These are phyloP conservation scores for Dusona sp. DNA, from an alignment of 2,888 invertebrate genomes.

Conservation along the genomic window DNA sequence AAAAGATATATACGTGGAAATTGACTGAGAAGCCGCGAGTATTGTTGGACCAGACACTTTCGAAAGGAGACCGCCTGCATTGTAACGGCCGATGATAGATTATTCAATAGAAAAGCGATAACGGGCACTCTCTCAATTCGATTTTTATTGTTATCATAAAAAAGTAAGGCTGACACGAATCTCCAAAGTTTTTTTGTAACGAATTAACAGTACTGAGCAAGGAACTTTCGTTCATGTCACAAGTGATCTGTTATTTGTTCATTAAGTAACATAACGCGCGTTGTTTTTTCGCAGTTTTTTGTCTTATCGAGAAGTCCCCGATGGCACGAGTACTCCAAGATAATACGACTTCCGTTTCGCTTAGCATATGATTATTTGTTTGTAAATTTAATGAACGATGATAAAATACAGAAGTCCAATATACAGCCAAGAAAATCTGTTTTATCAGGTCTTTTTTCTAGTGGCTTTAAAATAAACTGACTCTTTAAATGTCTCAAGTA, in stretches of 20 bases:
- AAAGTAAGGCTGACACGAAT: not conserved
- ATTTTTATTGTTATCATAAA: not conserved
- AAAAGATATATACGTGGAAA: conserved; percentile 2
- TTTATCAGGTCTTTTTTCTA: conserved; percentile 22
- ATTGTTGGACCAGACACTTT: conserved; percentile 63
- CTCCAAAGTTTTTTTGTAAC: not conserved
- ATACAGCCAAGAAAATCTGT: not conserved
- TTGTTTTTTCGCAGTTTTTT: not conserved
- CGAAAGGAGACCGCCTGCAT: conserved; percentile 54
- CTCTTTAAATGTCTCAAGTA: conserved; percentile 18
- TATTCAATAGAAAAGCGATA: conserved; percentile 35
- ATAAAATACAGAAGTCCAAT: not conserved
- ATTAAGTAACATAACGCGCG: not conserved
- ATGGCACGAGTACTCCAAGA: not conserved
- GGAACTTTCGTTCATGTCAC: not conserved
- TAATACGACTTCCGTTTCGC: not conserved
- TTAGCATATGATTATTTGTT: not conserved
- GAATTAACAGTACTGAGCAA: not conserved
- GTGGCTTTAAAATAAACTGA: conserved; percentile 28
- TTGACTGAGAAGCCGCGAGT: conserved; percentile 41
- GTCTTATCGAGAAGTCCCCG: not conserved
- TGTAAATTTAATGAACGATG: not conserved
- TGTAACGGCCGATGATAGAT: conserved; percentile 55
- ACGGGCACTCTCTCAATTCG: conserved; percentile 13
- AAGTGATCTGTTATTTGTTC: not conserved